Conservation (phyloP, 2,888 invertebrate species). For the Ormyrus nitidulus region DNA sequence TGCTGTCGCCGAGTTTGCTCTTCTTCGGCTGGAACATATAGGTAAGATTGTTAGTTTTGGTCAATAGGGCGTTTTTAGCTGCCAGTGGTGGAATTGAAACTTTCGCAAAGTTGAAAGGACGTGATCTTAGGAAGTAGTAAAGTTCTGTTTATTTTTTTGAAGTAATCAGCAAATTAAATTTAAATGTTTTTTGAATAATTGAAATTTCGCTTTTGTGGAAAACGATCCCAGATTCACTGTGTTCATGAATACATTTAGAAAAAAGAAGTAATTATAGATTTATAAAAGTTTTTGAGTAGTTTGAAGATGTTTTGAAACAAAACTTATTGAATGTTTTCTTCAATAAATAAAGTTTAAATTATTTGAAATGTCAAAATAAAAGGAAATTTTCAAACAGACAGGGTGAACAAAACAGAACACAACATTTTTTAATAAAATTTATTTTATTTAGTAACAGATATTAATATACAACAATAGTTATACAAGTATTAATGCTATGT, state of each 20-base stretch:
- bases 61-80: too few relatives aligned
- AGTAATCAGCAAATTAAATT: too few relatives aligned
- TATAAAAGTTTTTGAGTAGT: too few relatives aligned
- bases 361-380: conserved; percentile 3
- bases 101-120: too few relatives aligned
- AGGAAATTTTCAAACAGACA: conserved; percentile 2
- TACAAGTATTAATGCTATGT: conserved; percentile 36
- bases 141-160: not conserved
- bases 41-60: not conserved
- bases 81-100: too few relatives aligned
- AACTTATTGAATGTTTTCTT: too few relatives aligned
- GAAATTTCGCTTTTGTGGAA: too few relatives aligned
- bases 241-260: too few relatives aligned
- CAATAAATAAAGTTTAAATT: not conserved
- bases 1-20: not conserved
- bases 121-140: not conserved
- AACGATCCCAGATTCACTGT: too few relatives aligned
- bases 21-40: conserved; percentile 7
- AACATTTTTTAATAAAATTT: conserved; percentile 35
- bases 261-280: too few relatives aligned
- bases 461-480: conserved; percentile 30
- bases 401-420: conserved; percentile 47
- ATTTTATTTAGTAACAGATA: conserved; percentile 45
- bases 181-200: too few relatives aligned
- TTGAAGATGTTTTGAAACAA: too few relatives aligned